A percentile compares a stretch with the other conserved stretches of the same genome.
These are phyloP conservation scores for Cryptotermes secundus DNA, from an alignment of 1,140 invertebrate genomes.

Conservation along the genomic window DNA sequence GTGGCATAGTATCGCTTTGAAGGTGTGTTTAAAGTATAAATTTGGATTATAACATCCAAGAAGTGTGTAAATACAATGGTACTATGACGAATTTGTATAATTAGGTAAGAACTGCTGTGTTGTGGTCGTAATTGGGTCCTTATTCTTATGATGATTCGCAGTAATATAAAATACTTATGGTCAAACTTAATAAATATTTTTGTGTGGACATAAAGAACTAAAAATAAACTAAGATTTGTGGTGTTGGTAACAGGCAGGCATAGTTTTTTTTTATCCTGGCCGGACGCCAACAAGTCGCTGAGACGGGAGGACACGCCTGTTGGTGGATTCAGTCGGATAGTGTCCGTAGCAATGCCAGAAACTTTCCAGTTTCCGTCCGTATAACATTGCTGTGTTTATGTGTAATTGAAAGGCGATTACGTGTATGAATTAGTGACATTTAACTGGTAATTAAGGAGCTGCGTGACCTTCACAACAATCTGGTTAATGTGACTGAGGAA, in stretches of 20 bases:
- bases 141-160: too few species aligned
- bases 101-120: too few species aligned
- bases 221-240: neutral
- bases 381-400: neutral
- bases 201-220: too few species aligned
- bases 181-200: too few species aligned
- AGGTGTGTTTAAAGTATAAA: too few species aligned
- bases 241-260: neutral
- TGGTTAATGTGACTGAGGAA: neutral
- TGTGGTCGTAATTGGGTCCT: too few species aligned
- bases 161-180: too few species aligned
- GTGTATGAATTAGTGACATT: neutral
- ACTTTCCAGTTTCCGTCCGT: neutral
- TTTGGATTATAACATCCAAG: too few species aligned
- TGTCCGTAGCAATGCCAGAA: neutral
- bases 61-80: too few species aligned
- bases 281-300: neutral
- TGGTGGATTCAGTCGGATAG: neutral
- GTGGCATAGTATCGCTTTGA: too few species aligned
- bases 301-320: neutral
- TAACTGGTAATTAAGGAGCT: neutral
- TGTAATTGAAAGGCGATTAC: neutral
- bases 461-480: neutral
- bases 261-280: neutral
- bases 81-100: too few species aligned